A percentile compares a stretch with the other conserved stretches of the same genome.
Conservation (phyloP, 2,888 invertebrate genomes). For the Macrosiphum euphorbiae region DNA sequence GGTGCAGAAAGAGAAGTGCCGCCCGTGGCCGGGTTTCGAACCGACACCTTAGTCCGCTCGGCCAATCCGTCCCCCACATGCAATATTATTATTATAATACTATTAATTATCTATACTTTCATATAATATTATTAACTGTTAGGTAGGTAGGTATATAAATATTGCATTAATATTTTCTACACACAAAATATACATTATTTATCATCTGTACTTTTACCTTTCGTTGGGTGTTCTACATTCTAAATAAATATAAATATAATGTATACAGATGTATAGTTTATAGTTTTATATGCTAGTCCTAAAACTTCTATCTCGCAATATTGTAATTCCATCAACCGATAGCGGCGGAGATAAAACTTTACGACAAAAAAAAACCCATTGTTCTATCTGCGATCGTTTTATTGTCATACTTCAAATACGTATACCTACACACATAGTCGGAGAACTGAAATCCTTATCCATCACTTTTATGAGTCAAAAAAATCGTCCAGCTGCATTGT, state of each 20-base stretch:
- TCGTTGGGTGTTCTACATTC: too few species aligned
- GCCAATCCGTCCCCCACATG: too few species aligned
- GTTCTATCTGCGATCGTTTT: slow-evolving; percentile 15
- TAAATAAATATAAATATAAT: too few species aligned
- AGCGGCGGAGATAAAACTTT: background rate
- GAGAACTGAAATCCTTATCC: background rate
- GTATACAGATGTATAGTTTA: background rate
- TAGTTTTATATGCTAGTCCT: background rate
- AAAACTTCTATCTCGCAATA: background rate
- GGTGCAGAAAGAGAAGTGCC: too few species aligned
- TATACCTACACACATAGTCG: background rate
- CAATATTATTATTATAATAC: too few species aligned
- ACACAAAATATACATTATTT: background rate
- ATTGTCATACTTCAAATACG: background rate
- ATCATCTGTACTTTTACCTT: too few species aligned
- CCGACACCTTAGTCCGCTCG: too few species aligned
- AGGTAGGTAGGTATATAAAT: background rate
- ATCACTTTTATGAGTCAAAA: background rate
- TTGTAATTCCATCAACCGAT: slow-evolving; percentile 31
- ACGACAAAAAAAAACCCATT: background rate
- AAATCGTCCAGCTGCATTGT: background rate
- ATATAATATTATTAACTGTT: too few species aligned
- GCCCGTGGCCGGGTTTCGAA: too few species aligned
- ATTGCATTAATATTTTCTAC: background rate
- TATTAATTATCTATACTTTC: too few species aligned